phyloP scores from a whole-genome alignment of 1,140 invertebrate genomes.

The Pseudomyrmex dendroicus region DNA sequence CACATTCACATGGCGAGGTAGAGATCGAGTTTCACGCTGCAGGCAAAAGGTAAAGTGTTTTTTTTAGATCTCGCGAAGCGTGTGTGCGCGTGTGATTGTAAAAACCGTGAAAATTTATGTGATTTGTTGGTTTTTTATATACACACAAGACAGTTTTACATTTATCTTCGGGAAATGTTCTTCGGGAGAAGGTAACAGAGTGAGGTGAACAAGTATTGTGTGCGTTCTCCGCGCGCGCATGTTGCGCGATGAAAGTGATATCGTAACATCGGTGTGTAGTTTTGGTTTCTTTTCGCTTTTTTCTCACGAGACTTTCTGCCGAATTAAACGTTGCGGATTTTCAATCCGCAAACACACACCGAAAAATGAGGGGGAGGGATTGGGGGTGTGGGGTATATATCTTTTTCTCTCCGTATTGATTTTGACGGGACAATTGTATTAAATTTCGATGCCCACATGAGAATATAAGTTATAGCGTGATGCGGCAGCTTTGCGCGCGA shows the following conservation, averaged over 20 bases:
- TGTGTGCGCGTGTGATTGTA: neutral
- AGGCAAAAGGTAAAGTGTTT: conserved; percentile 3
- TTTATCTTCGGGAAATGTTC: neutral
- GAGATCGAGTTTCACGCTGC: neutral
- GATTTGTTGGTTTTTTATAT: neutral
- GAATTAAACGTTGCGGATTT: neutral
- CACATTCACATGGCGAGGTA: neutral
- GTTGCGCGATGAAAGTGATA: neutral
- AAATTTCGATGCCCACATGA: conserved; percentile 41
- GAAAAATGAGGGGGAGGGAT: neutral
- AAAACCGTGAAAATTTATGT: neutral
- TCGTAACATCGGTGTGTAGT: too few species aligned
- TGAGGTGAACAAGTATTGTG: too few species aligned
- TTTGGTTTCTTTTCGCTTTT: neutral
- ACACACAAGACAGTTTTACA: neutral
- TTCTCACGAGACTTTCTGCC: neutral
- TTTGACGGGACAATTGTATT: conserved; percentile 26
- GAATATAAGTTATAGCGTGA: conserved; percentile 32
- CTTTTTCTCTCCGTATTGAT: conserved; percentile 25
- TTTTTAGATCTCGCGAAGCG: neutral
- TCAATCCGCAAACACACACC: conserved; percentile 28
- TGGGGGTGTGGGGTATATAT: conserved; percentile 1
- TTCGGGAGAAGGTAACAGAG: too few species aligned
- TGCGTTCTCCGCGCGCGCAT: too few species aligned
- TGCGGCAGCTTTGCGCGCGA: neutral